Conservation (phyloP, 1,140 invertebrate species). For the Aradophagus sp. region DNA sequence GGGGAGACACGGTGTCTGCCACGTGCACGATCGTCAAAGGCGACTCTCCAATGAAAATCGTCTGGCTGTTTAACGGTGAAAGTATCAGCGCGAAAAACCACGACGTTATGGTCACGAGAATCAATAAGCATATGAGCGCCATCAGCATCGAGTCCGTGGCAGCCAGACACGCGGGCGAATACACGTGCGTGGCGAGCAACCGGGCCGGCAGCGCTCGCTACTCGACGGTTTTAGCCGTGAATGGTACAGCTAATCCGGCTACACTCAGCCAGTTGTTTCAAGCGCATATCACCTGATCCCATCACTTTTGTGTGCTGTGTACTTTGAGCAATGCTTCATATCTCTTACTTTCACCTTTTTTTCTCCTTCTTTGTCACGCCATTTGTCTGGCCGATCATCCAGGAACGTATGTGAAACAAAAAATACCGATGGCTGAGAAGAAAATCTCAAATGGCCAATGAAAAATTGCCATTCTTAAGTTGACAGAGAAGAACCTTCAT, state of each 20-base stretch:
- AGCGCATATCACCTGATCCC: not conserved
- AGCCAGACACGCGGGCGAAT: slow-evolving; percentile 84
- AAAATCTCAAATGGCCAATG: no score
- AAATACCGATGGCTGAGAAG: no score
- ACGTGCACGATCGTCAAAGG: slow-evolving; percentile 86
- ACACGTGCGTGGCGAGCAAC: slow-evolving; percentile 87
- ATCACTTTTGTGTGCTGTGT: slow-evolving; percentile 22
- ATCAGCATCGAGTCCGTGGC: slow-evolving; percentile 86
- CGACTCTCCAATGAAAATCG: slow-evolving; percentile 83
- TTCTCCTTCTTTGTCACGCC: slow-evolving; percentile 18
- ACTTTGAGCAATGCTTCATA: slow-evolving; percentile 36
- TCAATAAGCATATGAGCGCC: slow-evolving; percentile 84
- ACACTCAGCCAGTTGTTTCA: no score
- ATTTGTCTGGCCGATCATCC: slow-evolving; percentile 7
- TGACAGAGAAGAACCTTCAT: no score
- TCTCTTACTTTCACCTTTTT: no score
- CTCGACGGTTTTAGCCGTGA: slow-evolving; percentile 82
- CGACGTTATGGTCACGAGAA: slow-evolving; percentile 83
- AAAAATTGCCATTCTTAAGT: no score
- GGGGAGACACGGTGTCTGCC: slow-evolving; percentile 84
- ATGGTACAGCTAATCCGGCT: slow-evolving; percentile 81
- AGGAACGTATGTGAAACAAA: no score
- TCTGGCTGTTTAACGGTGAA: slow-evolving; percentile 85
- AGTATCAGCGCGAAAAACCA: slow-evolving; percentile 77
- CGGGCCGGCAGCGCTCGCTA: slow-evolving; percentile 82